A percentile compares a stretch with the other conserved stretches of the same genome.
Evolutionary conservation across 2,888 invertebrate genomes (phyloP).

Genomic region (Chaetogeoica ovagalla): DNA sequence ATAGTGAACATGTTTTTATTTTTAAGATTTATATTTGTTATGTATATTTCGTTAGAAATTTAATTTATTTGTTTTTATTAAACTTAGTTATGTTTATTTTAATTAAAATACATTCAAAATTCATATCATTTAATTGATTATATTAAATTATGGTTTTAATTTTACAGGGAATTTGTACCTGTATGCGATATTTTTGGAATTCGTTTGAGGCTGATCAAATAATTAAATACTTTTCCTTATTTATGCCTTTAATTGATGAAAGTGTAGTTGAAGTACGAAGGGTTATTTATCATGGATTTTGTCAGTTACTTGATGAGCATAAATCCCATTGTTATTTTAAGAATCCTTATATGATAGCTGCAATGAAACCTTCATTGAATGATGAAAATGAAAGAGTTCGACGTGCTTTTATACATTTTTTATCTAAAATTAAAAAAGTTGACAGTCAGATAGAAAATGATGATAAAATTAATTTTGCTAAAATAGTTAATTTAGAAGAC

Average conservation of each 20-base stretch:
- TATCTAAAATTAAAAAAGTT: constrained; percentile 55
- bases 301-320: constrained; percentile 54
- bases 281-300: constrained; percentile 56
- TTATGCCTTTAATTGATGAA: constrained; percentile 43
- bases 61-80: too few relatives aligned
- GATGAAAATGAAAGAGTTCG: constrained; percentile 57
- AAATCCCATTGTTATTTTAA: constrained; percentile 54
- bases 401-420: constrained; percentile 56
- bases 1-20: too few relatives aligned
- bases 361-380: constrained; percentile 54
- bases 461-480: constrained; percentile 54
- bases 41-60: too few relatives aligned
- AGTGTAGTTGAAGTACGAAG: constrained; percentile 55
- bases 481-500: constrained; percentile 55
- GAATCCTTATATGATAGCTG: constrained; percentile 54
- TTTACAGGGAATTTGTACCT: constrained; percentile 52
- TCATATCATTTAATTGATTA: not conserved
- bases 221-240: constrained; percentile 23
- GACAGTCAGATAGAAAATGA: not conserved
- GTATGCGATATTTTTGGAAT: constrained; percentile 53
- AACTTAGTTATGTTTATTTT: too few relatives aligned
- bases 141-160: not conserved
- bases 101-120: not conserved
- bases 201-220: constrained; percentile 51
- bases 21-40: too few relatives aligned